A percentile compares a stretch with the other conserved stretches of the same genome.
phyloP scores from a whole-genome alignment of 2,888 invertebrate species.

The Scaptomyza caliginosa region DNA sequence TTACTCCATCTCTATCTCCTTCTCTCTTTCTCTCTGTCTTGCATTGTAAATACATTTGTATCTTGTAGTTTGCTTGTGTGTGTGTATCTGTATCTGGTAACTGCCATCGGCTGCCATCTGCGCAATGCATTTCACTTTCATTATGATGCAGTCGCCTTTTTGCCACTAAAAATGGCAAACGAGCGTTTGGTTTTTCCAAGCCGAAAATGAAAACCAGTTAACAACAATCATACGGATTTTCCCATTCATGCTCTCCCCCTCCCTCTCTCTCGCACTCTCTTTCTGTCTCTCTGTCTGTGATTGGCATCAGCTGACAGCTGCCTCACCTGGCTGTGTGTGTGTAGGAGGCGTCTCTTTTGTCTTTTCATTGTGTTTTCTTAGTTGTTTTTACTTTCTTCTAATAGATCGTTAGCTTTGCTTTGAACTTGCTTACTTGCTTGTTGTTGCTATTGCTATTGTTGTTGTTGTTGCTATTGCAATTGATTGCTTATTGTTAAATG shows the following conservation, averaged over 20 bases:
- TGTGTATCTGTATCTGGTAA: slow-evolving; percentile 66
- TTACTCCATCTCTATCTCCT: not conserved
- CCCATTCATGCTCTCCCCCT: slow-evolving; percentile 38
- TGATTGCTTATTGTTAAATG: slow-evolving; percentile 79
- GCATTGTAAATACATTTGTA: slow-evolving; percentile 7
- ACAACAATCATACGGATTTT: slow-evolving; percentile 58
- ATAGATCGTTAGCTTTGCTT: slow-evolving; percentile 77
- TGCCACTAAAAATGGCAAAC: slow-evolving; percentile 78
- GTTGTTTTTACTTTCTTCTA: slow-evolving; percentile 79
- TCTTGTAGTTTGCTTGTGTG: slow-evolving; percentile 1
- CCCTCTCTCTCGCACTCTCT: slow-evolving; percentile 3
- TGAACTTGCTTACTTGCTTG: slow-evolving; percentile 61
- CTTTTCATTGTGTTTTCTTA: slow-evolving; percentile 55
- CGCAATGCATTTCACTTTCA: slow-evolving; percentile 82
- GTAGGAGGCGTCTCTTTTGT: slow-evolving; percentile 60
- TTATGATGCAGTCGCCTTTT: slow-evolving; percentile 81
- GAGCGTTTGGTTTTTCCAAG: slow-evolving; percentile 74
- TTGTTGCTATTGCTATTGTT: slow-evolving; percentile 12
- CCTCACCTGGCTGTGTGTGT: slow-evolving; percentile 57
- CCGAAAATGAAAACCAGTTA: slow-evolving; percentile 78
- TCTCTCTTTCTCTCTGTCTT: slow-evolving; percentile 1
- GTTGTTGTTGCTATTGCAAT: slow-evolving; percentile 49
- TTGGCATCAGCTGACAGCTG: slow-evolving; percentile 75
- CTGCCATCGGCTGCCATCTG: slow-evolving; percentile 71
- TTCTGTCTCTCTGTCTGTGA: slow-evolving; percentile 33